Evolutionary conservation across 2,797 vertebrate species (phyloP).

Genomic region (Helostoma temminkii): DNA sequence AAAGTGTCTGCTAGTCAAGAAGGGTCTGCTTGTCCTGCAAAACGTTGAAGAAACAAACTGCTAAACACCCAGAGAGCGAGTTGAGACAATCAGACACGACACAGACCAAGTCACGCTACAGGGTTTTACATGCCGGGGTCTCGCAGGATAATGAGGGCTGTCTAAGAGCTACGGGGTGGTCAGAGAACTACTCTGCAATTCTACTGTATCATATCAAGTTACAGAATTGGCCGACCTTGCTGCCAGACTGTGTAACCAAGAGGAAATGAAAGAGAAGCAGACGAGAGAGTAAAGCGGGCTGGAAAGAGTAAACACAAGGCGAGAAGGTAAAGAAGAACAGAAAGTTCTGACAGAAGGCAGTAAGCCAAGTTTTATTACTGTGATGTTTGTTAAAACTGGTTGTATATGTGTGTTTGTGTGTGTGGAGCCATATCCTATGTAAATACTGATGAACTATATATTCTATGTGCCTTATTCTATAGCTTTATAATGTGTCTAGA

Average conservation of each 20-base stretch:
- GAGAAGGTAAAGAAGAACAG: not conserved
- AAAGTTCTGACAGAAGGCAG: too few species aligned
- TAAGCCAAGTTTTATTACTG: slow-evolving; percentile 65
- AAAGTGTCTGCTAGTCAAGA: not conserved
- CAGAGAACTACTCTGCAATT: slow-evolving; percentile 34
- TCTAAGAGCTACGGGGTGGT: slow-evolving; percentile 17
- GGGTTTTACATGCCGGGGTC: not conserved
- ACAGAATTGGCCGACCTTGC: slow-evolving; percentile 21
- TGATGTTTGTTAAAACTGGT: slow-evolving; percentile 63
- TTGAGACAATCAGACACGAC: not conserved
- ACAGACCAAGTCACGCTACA: not conserved
- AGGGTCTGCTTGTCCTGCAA: not conserved
- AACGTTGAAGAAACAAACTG: not conserved
- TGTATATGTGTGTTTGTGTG: slow-evolving; percentile 42
- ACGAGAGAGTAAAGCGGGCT: too few species aligned
- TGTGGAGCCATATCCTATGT: slow-evolving; percentile 64
- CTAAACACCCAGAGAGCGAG: not conserved
- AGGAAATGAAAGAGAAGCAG: slow-evolving; percentile 28
- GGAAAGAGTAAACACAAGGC: slow-evolving; percentile 17
- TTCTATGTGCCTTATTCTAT: slow-evolving; percentile 43
- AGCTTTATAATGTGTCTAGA: slow-evolving; percentile 4
- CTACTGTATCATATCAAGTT: slow-evolving; percentile 52
- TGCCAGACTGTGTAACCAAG: slow-evolving; percentile 17
- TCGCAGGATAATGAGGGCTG: not conserved
- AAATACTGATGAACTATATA: slow-evolving; percentile 58